phyloP scores from a whole-genome alignment of 53 echinoderm and acorn worm genomes.

The Holothuria scabra region DNA sequence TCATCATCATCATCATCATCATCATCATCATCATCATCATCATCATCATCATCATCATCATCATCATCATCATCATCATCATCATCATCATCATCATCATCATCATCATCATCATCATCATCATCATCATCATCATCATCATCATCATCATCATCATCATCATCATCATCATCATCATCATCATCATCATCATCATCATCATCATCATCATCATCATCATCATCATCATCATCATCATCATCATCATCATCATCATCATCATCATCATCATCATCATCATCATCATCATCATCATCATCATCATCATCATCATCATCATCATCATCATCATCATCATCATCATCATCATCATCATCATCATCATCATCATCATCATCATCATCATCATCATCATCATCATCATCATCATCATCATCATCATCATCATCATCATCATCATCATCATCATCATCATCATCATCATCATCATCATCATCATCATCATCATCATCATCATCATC shows the following conservation, averaged over 20 bases:
- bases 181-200: conserved; percentile 59
- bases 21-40: conserved; percentile 22
- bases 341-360: conserved; percentile 37
- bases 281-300: conserved; percentile 31
- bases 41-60: conserved; percentile 50
- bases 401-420: conserved; percentile 47
- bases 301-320: conserved; percentile 42
- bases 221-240: conserved; percentile 16
- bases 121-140: conserved; percentile 59
- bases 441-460: conserved; percentile 55
- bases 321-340: conserved; percentile 58
- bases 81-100: conserved; percentile 37
- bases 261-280: conserved; percentile 50
- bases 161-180: conserved; percentile 7
- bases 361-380: conserved; percentile 10
- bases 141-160: conserved; percentile 38
- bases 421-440: conserved; percentile 7
- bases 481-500: conserved; percentile 29
- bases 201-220: conserved; percentile 47
- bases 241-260: conserved; percentile 53
- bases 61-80: conserved; percentile 54
- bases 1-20: conserved; percentile 48
- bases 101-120: conserved; percentile 29
- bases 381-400: conserved; percentile 59
- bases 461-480: conserved; percentile 50